Evolutionary conservation across 1,140 invertebrate genomes (phyloP).

Genomic region (Batillaria attramentaria): DNA sequence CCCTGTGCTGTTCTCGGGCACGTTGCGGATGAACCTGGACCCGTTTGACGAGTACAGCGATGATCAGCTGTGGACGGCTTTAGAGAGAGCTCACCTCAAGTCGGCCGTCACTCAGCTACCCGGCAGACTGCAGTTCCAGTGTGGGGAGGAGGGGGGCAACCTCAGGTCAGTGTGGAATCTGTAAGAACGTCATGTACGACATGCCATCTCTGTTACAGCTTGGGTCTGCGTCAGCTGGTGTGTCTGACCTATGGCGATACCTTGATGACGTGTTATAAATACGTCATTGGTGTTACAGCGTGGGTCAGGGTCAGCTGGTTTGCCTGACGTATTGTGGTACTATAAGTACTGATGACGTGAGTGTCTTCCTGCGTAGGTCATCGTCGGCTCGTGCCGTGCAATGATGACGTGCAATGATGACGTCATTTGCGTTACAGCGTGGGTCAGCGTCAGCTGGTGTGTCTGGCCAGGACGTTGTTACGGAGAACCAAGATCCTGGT

Average conservation of each 20-base stretch:
- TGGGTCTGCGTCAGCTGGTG: background rate
- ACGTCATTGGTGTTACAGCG: background rate
- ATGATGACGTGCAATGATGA: background rate
- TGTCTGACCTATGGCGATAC: background rate
- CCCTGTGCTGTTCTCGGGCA: slow-evolving; percentile 89
- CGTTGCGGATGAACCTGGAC: slow-evolving; percentile 87
- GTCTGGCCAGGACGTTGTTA: slow-evolving; percentile 64
- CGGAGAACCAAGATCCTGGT: slow-evolving; percentile 82
- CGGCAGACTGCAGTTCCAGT: slow-evolving; percentile 62
- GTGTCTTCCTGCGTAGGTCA: background rate
- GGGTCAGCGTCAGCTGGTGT: slow-evolving; percentile 38
- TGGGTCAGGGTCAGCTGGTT: slow-evolving; percentile 8
- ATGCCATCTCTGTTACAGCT: background rate
- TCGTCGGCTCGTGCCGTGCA: background rate
- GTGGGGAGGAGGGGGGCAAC: slow-evolving; percentile 72
- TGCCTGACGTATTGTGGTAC: background rate
- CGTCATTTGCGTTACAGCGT: slow-evolving; percentile 1
- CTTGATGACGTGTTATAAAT: background rate
- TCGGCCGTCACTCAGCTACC: slow-evolving; percentile 61
- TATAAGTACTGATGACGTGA: background rate
- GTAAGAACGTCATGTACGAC: slow-evolving; percentile 28
- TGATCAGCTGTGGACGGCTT: slow-evolving; percentile 79
- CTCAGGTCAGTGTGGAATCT: slow-evolving; percentile 63
- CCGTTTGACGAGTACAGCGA: slow-evolving; percentile 84
- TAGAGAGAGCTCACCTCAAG: slow-evolving; percentile 79